Percentiles rank a stretch among this genome's conserved stretches.
These are phyloP conservation scores for Ctenodactylus gundi DNA, from an alignment of 2,113 vertebrate species.

Conservation along the genomic window DNA sequence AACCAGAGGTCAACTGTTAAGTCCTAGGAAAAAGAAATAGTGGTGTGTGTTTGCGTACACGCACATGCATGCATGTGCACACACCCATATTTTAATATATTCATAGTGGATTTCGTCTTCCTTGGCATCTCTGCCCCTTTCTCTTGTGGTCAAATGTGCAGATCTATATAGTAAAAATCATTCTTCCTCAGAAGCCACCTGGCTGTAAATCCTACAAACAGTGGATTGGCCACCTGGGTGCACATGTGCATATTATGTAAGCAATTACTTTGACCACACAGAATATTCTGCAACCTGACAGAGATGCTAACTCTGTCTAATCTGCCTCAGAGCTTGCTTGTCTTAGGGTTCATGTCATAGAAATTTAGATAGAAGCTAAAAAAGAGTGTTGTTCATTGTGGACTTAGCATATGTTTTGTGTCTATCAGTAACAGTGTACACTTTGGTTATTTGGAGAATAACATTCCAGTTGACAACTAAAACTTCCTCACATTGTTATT, in stretches of 20 bases:
- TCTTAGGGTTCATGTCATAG: not conserved
- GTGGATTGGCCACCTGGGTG: not conserved
- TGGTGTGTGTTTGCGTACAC: no score
- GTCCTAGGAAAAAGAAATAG: conserved; percentile 51
- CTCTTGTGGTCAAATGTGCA: not conserved
- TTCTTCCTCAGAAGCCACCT: not conserved
- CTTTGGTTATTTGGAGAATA: conserved; percentile 8
- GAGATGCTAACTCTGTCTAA: conserved; percentile 28
- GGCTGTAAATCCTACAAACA: not conserved
- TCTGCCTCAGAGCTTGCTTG: not conserved
- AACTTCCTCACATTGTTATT: conserved; percentile 2
- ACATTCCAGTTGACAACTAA: not conserved
- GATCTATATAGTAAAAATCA: conserved; percentile 17
- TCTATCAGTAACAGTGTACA: not conserved
- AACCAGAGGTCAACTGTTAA: conserved; percentile 26
- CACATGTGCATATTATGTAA: conserved; percentile 6
- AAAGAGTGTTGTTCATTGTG: not conserved
- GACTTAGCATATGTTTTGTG: conserved; percentile 25
- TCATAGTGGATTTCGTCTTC: not conserved
- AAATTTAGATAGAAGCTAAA: not conserved
- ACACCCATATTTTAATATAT: no score
- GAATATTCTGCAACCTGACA: not conserved
- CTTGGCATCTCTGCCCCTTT: not conserved
- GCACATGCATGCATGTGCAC: no score
- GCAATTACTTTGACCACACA: not conserved